Evolutionary conservation across 2,888 invertebrate genomes (phyloP).

Genomic region (Acronicta alni): DNA sequence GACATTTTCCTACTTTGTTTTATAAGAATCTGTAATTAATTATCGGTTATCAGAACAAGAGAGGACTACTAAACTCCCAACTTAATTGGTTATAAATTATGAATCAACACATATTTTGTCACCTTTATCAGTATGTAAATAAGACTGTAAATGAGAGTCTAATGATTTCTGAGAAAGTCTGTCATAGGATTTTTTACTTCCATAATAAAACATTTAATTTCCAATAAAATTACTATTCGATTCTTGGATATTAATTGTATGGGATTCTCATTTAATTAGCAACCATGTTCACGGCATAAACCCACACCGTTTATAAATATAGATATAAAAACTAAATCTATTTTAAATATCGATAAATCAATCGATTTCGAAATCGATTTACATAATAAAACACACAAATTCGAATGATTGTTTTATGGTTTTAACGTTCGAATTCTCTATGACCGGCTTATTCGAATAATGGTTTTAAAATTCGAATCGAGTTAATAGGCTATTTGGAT

Average conservation of each 20-base stretch:
- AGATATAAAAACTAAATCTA: conserved; percentile 43
- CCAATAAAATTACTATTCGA: conserved; percentile 5
- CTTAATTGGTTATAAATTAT: not conserved
- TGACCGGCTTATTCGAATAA: conserved; percentile 31
- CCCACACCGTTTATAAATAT: conserved; percentile 32
- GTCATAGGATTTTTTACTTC: conserved; percentile 19
- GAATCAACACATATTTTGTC: conserved; percentile 4
- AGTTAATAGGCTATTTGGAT: conserved; percentile 44
- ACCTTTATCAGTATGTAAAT: conserved; percentile 15
- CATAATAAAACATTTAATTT: conserved; percentile 27
- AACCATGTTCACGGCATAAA: conserved; percentile 10
- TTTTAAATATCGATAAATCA: conserved; percentile 49
- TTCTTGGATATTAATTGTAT: conserved; percentile 35
- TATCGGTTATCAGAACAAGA: not conserved
- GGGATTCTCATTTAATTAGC: conserved; percentile 40
- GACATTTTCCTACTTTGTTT: not conserved
- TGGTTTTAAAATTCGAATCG: conserved; percentile 37
- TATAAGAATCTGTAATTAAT: not conserved
- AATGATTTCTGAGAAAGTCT: conserved; percentile 27
- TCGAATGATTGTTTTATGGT: conserved; percentile 37
- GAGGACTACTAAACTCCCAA: not conserved
- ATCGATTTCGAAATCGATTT: conserved; percentile 48
- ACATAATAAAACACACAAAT: conserved; percentile 43
- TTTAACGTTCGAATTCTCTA: conserved; percentile 33
- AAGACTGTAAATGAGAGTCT: not conserved